Percentiles rank a stretch among this genome's conserved stretches.
Conservation (phyloP, 2,888 invertebrate species). For the Augiades crinisus region DNA sequence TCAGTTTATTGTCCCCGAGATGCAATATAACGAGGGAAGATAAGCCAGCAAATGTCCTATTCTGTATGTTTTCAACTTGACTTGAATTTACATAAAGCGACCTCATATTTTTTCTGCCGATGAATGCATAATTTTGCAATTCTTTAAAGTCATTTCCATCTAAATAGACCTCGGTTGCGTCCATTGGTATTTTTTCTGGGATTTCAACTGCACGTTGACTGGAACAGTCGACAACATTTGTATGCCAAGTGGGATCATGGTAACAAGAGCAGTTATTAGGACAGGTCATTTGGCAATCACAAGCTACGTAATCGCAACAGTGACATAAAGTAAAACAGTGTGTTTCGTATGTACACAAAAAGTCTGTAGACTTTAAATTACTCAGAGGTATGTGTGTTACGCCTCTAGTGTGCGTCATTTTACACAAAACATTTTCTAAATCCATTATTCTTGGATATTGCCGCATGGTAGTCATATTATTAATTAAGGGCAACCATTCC, state of each 20-base stretch:
- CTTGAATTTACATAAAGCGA: slow-evolving; percentile 93
- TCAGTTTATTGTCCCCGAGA: slow-evolving; percentile 92
- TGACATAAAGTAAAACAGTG: slow-evolving; percentile 97
- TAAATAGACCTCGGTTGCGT: slow-evolving; percentile 95
- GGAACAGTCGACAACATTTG: slow-evolving; percentile 95
- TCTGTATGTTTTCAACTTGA: slow-evolving; percentile 91
- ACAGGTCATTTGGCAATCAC: slow-evolving; percentile 98
- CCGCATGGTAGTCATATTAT: slow-evolving; percentile 90
- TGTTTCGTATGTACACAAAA: slow-evolving; percentile 94
- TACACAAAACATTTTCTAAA: slow-evolving; percentile 92
- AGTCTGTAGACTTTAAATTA: slow-evolving; percentile 89
- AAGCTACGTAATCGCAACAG: slow-evolving; percentile 97
- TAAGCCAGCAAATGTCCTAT: slow-evolving; percentile 93
- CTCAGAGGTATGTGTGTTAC: slow-evolving; percentile 88
- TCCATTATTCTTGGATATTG: slow-evolving; percentile 95
- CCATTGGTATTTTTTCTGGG: slow-evolving; percentile 94
- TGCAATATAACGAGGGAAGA: slow-evolving; percentile 90
- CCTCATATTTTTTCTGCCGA: slow-evolving; percentile 94
- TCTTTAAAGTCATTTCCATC: slow-evolving; percentile 94
- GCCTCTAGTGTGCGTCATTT: slow-evolving; percentile 91
- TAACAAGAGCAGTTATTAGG: slow-evolving; percentile 96
- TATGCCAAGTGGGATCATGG: slow-evolving; percentile 96
- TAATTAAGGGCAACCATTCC: slow-evolving; percentile 96
- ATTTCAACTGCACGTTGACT: slow-evolving; percentile 88
- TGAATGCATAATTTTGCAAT: slow-evolving; percentile 93